phyloP scores from a whole-genome alignment of 1,140 invertebrate genomes.

The Pomacea maculata region DNA sequence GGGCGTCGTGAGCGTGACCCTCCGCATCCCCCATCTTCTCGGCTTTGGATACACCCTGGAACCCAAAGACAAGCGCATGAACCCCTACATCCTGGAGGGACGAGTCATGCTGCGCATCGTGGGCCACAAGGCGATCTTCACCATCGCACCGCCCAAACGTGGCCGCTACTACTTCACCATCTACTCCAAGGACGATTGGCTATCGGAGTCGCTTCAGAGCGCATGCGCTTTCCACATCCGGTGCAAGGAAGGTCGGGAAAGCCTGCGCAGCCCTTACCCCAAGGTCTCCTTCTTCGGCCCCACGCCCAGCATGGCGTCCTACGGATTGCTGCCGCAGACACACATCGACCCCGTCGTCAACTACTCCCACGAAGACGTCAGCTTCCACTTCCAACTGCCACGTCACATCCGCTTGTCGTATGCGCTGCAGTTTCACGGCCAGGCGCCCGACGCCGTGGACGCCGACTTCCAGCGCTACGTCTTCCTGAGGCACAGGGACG shows the following conservation, averaged over 20 bases:
- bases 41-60: conserved; percentile 58
- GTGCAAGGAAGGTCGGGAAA: conserved; percentile 52
- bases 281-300: conserved; percentile 60
- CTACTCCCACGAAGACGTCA: conserved; percentile 55
- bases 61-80: conserved; percentile 47
- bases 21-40: conserved; percentile 53
- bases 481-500: conserved; percentile 52
- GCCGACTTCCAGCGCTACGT: conserved; percentile 59
- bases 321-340: conserved; percentile 52
- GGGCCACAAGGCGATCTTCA: conserved; percentile 59
- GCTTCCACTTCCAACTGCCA: conserved; percentile 54
- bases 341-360: conserved; percentile 58
- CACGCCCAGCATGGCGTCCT: conserved; percentile 47
- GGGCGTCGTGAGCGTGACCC: conserved; percentile 53
- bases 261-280: conserved; percentile 51
- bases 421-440: conserved; percentile 54
- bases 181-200: conserved; percentile 59
- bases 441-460: conserved; percentile 44
- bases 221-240: conserved; percentile 60
- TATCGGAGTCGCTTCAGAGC: conserved; percentile 59
- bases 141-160: conserved; percentile 55
- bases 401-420: conserved; percentile 48
- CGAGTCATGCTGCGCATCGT: conserved; percentile 57
- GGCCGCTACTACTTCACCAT: conserved; percentile 61
- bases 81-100: conserved; percentile 47